These are phyloP conservation scores for Holocentrus rufus DNA, from an alignment of 2,797 vertebrate genomes.

Conservation along the genomic window DNA sequence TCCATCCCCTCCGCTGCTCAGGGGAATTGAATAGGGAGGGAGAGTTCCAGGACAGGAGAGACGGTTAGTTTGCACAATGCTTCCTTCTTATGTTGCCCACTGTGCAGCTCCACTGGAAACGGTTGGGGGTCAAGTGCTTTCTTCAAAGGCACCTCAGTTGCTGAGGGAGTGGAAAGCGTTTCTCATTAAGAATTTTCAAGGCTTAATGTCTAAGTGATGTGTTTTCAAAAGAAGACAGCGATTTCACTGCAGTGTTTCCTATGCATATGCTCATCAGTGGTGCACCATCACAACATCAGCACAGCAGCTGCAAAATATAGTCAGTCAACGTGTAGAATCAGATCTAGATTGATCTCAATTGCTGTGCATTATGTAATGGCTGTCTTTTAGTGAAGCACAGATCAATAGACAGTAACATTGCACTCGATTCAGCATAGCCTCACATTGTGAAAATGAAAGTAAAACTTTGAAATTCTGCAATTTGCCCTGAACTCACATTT, in stretches of 20 bases:
- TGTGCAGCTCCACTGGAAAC: constrained; percentile 8
- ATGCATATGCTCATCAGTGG: too few relatives aligned
- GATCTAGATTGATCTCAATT: too few relatives aligned
- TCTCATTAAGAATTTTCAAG: constrained; percentile 17
- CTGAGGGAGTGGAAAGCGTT: constrained; percentile 1
- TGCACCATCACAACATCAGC: too few relatives aligned
- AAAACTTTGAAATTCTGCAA: too few relatives aligned
- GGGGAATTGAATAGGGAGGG: constrained; percentile 15
- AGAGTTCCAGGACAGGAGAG: constrained; percentile 31
- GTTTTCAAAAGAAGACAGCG: constrained; percentile 22
- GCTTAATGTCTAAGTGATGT: neutral
- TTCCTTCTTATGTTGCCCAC: constrained; percentile 20
- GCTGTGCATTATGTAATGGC: too few relatives aligned
- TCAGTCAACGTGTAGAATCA: too few relatives aligned
- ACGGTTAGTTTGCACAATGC: constrained; percentile 18
- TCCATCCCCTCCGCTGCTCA: constrained; percentile 4
- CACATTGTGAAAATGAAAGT: too few relatives aligned
- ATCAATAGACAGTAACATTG: too few relatives aligned
- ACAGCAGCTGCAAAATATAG: too few relatives aligned
- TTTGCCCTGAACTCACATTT: too few relatives aligned
- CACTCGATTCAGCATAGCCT: too few relatives aligned
- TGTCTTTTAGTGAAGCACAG: too few relatives aligned
- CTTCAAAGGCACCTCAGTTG: constrained; percentile 30
- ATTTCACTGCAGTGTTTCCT: neutral
- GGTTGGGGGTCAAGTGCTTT: constrained; percentile 5